Conservation (phyloP, 2,888 invertebrate species). For the Diploptera punctata region DNA sequence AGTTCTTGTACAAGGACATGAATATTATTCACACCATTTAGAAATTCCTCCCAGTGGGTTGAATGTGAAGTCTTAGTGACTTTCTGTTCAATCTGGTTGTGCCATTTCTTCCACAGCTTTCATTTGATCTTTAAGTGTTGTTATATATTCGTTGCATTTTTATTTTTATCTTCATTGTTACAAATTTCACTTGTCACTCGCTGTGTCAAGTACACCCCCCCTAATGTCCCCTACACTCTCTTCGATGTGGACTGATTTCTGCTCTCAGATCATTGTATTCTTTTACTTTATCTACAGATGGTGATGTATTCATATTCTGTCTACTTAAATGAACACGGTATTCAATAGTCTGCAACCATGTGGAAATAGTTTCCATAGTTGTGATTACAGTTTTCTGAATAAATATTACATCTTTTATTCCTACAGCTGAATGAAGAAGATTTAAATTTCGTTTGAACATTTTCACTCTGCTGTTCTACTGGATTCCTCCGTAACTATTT, state of each 20-base stretch:
- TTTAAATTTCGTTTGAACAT: slow-evolving; percentile 71
- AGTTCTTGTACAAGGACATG: slow-evolving; percentile 62
- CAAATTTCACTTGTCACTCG: slow-evolving; percentile 58
- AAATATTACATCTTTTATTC: too few relatives aligned
- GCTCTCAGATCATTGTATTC: too few relatives aligned
- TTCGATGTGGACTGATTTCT: slow-evolving; percentile 69
- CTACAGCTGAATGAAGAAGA: too few relatives aligned
- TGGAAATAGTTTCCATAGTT: too few relatives aligned
- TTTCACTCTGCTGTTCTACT: slow-evolving; percentile 60
- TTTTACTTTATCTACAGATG: too few relatives aligned
- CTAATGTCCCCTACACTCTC: slow-evolving; percentile 66
- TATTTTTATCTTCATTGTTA: slow-evolving; percentile 59
- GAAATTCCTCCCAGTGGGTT: slow-evolving; percentile 74
- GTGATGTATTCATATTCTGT: too few relatives aligned
- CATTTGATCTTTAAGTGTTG: too few relatives aligned
- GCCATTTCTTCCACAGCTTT: too few relatives aligned
- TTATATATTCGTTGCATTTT: slow-evolving; percentile 70
- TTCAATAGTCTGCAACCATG: too few relatives aligned
- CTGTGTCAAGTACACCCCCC: slow-evolving; percentile 59
- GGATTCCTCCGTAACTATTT: slow-evolving; percentile 62
- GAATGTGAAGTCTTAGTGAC: slow-evolving; percentile 67
- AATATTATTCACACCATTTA: too few relatives aligned
- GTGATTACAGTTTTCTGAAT: too few relatives aligned
- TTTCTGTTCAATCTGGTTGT: slow-evolving; percentile 63
- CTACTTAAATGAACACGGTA: too few relatives aligned